These are phyloP conservation scores for Montipora efflorescens DNA, from an alignment of 64 coral and sea anemone species.

Conservation along the genomic window DNA sequence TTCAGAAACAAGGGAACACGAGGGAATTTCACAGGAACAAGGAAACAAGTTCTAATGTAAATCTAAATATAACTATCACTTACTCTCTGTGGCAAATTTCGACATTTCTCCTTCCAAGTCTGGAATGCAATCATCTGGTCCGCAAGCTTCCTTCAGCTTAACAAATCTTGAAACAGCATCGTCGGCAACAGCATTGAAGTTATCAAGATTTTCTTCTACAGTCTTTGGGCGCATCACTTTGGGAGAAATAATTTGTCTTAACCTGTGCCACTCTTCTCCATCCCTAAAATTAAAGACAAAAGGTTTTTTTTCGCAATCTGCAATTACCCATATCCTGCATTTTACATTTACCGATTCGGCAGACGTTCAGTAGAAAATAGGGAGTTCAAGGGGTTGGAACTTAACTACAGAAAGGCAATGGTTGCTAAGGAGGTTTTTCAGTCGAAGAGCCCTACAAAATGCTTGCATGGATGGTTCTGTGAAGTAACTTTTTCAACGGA, in stretches of 20 bases:
- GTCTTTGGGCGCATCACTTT: constrained; percentile 31
- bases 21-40: too few species aligned
- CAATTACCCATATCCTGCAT: too few species aligned
- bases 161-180: constrained; percentile 21
- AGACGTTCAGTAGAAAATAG: too few species aligned
- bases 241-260: background rate
- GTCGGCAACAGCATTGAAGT: constrained; percentile 9
- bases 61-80: background rate
- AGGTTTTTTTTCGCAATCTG: background rate
- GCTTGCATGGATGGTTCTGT: too few species aligned
- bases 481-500: too few species aligned
- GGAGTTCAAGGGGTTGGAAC: too few species aligned
- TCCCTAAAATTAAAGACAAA: background rate
- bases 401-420: too few species aligned
- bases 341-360: too few species aligned
- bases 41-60: too few species aligned
- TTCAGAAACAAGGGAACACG: too few species aligned
- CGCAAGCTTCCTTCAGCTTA: constrained; percentile 20
- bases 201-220: constrained; percentile 43
- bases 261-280: constrained; percentile 38
- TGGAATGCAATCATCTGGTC: constrained; percentile 9
- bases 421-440: too few species aligned
- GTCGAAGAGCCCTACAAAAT: too few species aligned
- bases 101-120: constrained; percentile 34
- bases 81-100: background rate